Percentiles rank a stretch among this genome's conserved stretches.
phyloP scores from a whole-genome alignment of 2,888 invertebrate species.

The Protophormia terraenovae region DNA sequence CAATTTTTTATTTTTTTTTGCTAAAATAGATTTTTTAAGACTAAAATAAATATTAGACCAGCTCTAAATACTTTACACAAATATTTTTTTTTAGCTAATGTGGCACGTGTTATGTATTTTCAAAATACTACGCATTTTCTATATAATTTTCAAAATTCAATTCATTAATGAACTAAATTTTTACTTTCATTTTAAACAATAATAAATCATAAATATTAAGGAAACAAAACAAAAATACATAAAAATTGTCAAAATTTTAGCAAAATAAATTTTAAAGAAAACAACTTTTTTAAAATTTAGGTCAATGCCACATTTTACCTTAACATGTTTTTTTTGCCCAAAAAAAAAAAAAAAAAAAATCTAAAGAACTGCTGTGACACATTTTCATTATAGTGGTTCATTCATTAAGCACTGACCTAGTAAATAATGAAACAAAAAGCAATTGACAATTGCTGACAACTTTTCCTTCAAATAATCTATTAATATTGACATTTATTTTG shows the following conservation, averaged over 20 bases:
- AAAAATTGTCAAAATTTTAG: slow-evolving; percentile 4
- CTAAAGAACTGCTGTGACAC: not conserved
- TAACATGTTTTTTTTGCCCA: not conserved
- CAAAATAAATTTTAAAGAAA: too few species aligned
- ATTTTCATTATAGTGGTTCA: not conserved
- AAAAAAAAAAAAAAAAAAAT: not conserved
- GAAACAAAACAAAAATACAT: not conserved
- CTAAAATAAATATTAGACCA: too few species aligned
- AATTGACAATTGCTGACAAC: slow-evolving; percentile 32
- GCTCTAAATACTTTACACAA: too few species aligned
- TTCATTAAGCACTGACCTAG: slow-evolving; percentile 22
- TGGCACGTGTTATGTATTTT: not conserved
- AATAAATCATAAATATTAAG: not conserved
- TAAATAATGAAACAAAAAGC: not conserved
- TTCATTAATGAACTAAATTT: not conserved
- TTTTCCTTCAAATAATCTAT: not conserved
- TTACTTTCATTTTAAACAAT: not conserved
- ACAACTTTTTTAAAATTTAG: slow-evolving; percentile 17
- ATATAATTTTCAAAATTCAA: not conserved
- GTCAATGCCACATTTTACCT: slow-evolving; percentile 47
- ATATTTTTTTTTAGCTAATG: too few species aligned
- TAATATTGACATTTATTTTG: not conserved
- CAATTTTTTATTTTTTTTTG: too few species aligned
- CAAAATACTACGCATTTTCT: not conserved
- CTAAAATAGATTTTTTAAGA: too few species aligned